These are phyloP conservation scores for Dexiosoma caninum DNA, from an alignment of 2,888 invertebrate species.

Conservation along the genomic window DNA sequence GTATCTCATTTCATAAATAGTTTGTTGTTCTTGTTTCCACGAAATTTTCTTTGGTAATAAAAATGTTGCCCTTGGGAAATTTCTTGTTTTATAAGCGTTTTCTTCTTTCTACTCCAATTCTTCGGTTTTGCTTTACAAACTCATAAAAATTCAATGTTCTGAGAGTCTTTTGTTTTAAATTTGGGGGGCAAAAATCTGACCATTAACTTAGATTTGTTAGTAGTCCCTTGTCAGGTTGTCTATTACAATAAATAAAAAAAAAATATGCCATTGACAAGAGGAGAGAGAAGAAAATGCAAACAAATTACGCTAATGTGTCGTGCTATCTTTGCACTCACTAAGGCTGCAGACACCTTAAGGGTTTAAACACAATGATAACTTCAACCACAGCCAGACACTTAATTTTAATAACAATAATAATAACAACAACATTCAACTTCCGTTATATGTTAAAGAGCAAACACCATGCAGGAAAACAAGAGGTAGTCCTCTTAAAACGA, in stretches of 20 bases:
- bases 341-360: conserved; percentile 34
- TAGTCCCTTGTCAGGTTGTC: conserved; percentile 50
- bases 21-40: conserved; percentile 31
- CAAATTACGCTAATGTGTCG: conserved; percentile 49
- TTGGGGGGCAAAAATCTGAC: conserved; percentile 33
- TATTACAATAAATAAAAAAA: too few species aligned
- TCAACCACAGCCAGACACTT: conserved; percentile 16
- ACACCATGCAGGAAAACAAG: background rate
- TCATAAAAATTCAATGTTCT: conserved; percentile 31
- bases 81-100: background rate
- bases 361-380: conserved; percentile 2
- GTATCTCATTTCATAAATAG: background rate
- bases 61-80: conserved; percentile 57
- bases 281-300: conserved; percentile 2
- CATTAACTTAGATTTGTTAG: conserved; percentile 63
- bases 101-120: conserved; percentile 21
- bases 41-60: conserved; percentile 52
- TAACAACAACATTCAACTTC: conserved; percentile 44
- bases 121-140: background rate
- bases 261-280: too few species aligned
- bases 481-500: conserved; percentile 20
- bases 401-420: conserved; percentile 33
- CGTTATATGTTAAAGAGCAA: conserved; percentile 30
- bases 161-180: conserved; percentile 32
- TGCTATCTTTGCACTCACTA: conserved; percentile 25